Conservation (phyloP, 2,797 vertebrate species). For the Euphonia xanthogaster region DNA sequence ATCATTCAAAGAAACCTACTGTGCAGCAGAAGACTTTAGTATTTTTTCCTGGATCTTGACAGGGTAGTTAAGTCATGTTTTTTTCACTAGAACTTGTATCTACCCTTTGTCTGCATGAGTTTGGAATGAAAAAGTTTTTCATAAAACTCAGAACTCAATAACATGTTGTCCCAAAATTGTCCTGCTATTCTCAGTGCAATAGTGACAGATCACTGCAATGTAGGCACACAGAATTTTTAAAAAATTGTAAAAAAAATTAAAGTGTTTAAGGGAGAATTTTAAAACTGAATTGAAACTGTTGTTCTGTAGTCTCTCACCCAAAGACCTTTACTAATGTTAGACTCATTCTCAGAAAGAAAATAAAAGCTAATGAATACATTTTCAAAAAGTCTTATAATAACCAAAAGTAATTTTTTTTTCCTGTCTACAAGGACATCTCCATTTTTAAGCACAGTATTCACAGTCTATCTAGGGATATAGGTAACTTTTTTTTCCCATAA, state of each 20-base stretch:
- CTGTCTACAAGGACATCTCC: neutral
- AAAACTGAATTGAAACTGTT: neutral
- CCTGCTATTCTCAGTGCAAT: neutral
- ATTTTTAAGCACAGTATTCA: neutral
- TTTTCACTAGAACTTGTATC: neutral
- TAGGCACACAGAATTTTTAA: neutral
- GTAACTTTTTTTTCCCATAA: neutral
- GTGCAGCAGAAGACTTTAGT: neutral
- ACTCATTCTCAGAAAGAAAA: neutral
- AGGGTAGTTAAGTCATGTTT: neutral
- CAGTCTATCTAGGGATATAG: neutral
- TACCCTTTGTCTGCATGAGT: neutral
- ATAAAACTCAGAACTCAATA: neutral
- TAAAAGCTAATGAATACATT: neutral
- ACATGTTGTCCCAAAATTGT: rapidly evolving
- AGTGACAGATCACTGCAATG: neutral
- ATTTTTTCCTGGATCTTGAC: neutral
- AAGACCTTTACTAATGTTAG: neutral
- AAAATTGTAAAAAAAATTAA: neutral
- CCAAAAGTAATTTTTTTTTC: neutral
- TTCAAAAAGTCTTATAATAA: neutral
- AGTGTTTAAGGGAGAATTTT: neutral
- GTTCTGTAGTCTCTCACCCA: neutral
- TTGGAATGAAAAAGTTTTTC: neutral
- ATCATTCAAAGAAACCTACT: neutral